Base-by-base conservation (phyloP, 2,888 invertebrate genomes). In the Yponomeuta cagnagella region DNA sequence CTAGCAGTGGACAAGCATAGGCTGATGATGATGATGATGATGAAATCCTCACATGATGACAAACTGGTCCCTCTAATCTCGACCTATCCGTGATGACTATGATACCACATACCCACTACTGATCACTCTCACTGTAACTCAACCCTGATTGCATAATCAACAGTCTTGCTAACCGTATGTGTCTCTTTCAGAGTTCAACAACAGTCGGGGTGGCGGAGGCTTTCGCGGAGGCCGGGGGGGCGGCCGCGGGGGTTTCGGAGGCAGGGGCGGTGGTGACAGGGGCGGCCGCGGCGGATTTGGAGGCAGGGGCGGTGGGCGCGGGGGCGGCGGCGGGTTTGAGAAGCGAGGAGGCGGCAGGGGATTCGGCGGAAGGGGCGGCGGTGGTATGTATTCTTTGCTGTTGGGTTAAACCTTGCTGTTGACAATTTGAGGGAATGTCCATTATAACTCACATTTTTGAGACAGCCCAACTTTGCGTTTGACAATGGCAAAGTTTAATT, bases 1-100 rank as follows among this genome's bases (percentile, higher is more conserved):
- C 23, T 0, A 23, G 23, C 23, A 23, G 23, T 23, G 23, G 23
- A 23, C 23, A 23, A 23, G 23, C 23, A 23, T 23, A 23, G 23
- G 23, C 23, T 23, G 23, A 23, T 23, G 23, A 23, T 23, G 23
- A 23, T 23, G 23, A 23, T 23, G 23, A 23, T 23, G 23, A 10
- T 12, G 10, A 15, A 69, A 69, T 6, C 52, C 58, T 58, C 8
- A 76, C 77, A 82, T 92, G 92, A 92, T 92, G 91, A 91, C 73
- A 78, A 76, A 73, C 78, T 87, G 88, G 90, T 90, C 89, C 91
- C 91, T 90, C 91, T 89, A 89, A 90, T 88, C 90, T 90, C 52
- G 92, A 92, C 90, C 90, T 91, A 92, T 83, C 84, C 90, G 74
- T 92, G 92, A 90, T 86, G 92, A 92, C 91, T 87, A 90, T 86